Evolutionary conservation across 2,113 vertebrate genomes (phyloP).

Genomic region (Calcarius ornatus): DNA sequence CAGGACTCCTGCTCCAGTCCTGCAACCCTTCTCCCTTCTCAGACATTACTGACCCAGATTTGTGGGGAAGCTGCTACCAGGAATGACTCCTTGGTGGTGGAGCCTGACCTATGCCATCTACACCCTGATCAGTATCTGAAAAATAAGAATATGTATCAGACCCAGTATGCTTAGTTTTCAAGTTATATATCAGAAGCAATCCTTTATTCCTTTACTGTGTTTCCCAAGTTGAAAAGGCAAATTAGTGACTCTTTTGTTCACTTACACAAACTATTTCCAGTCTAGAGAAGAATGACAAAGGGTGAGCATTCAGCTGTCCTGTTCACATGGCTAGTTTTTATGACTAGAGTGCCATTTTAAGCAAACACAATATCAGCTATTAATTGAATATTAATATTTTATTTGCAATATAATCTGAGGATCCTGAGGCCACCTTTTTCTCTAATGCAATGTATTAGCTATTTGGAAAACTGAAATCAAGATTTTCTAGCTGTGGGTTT

Average conservation of each 20-base stretch:
- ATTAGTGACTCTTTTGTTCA: conserved; percentile 57
- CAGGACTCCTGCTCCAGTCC: not conserved
- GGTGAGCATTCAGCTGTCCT: conserved; percentile 25
- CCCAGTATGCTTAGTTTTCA: not conserved
- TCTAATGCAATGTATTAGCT: not conserved
- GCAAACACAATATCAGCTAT: not conserved
- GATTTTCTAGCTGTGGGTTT: not conserved
- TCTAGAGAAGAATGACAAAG: conserved; percentile 62
- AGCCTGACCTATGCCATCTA: not conserved
- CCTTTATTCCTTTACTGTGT: conserved; percentile 7
- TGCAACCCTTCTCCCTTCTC: not conserved
- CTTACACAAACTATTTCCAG: conserved; percentile 66
- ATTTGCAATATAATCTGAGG: not conserved
- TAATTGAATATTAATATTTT: not conserved
- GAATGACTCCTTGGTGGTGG: not conserved
- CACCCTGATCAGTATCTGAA: not conserved
- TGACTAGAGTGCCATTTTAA: not conserved
- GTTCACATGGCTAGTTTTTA: conserved; percentile 51
- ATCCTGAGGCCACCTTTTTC: not conserved
- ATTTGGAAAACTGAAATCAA: not conserved
- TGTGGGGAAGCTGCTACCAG: not conserved
- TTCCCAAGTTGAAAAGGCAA: conserved; percentile 52
- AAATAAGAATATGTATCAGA: not conserved
- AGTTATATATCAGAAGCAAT: not conserved
- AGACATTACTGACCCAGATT: not conserved